Base-by-base conservation (phyloP, 2,113 vertebrate species). In the Sinocyclocheilus anshuiensis region DNA sequence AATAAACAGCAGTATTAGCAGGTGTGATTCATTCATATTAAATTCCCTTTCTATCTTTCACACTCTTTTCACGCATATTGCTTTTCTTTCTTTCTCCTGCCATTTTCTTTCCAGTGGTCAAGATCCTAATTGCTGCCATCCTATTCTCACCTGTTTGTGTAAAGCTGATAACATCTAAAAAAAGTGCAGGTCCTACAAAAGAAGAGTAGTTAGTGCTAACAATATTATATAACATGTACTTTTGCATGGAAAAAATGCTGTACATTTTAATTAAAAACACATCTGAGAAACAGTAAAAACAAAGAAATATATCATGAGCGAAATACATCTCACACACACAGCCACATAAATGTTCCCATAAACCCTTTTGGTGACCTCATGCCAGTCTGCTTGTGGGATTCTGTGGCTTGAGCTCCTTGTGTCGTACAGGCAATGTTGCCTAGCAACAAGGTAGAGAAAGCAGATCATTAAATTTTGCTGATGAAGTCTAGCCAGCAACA, bases 401-500 rank as follows among this genome's bases (percentile, higher is more conserved):
- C 79, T 67, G 26, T 53, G 88, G 91, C 87, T 92, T 90, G 87
- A 91, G 88, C 57, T 48, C 57, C 74, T 78, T 75, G 61, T 63
- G 90, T 88, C 88, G 81, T 90, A 89, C 57, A 72, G 88, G 48
- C 87, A 83, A 89, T 87, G 94, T 95, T 95, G 94, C 94, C 91
- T 90, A 92, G 94, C 94, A 95, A 95, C 94, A 94, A 91, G 92
- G 88, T 88, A 90, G 87, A 91, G 91, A 92, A 88, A 92, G 91
- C 88, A 89, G 89, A 92, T 92, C 90, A 93, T 94, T 92, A 93
- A 90, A 93, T 88, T 89, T 87, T 88, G 88, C 88, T 89, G 89
- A 92, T 92, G 84, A 92, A 85, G 78, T 81, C 45, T 24, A 59
- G 84, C 53, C 15, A 61, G 36, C 78, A 81, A 78, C 74, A 85